Evolutionary conservation across 2,797 vertebrate species (phyloP), one percentile per base, ranked within the genome.

Genomic region (Sebastes trivittatus): DNA sequence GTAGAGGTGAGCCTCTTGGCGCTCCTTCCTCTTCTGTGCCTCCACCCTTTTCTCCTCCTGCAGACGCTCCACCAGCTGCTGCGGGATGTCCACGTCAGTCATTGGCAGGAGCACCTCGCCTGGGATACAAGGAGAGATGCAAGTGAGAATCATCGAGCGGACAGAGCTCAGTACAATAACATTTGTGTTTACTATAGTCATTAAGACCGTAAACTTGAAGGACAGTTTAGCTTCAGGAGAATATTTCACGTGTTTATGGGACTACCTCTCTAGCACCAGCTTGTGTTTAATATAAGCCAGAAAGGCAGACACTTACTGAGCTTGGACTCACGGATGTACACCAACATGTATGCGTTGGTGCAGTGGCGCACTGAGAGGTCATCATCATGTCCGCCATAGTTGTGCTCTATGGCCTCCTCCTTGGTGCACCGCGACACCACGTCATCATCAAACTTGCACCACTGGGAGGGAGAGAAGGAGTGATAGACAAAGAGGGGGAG

Each of bases 311-410:
- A 96, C 98, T 91, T 93, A 99, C 98, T 97, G 87, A 99, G 96
- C 93, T 98, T 98, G 62, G 98, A 99, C 88, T 99, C 98, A 75
- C 98, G 96, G 94, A 99, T 99, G 92, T 99, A 99, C 63, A 99
- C 98, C 95, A 99, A 93, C 98, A 99, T 99, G 93, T 99, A 99
- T 0, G 98, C 98, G 0, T 99, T 99, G 1, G 98, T 99, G 94
- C 98, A 99, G 93, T 99, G 98, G 56, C 98, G 97, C 54, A 99
- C 98, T 1, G 98, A 99, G 36, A 99, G 94, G 92, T 99, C 98
- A 0, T 99, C 98, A 0, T 99, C 98, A 1, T 99, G 98, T 7
- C 98, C 98, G 0, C 98, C 98, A 0, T 99, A 99, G 94, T 99
- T 99, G 95, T 99, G 98, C 69, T 99, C 98, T 27, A 99, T 99